phyloP scores from a whole-genome alignment of 2,888 invertebrate genomes.

The Nysson spinosus region DNA sequence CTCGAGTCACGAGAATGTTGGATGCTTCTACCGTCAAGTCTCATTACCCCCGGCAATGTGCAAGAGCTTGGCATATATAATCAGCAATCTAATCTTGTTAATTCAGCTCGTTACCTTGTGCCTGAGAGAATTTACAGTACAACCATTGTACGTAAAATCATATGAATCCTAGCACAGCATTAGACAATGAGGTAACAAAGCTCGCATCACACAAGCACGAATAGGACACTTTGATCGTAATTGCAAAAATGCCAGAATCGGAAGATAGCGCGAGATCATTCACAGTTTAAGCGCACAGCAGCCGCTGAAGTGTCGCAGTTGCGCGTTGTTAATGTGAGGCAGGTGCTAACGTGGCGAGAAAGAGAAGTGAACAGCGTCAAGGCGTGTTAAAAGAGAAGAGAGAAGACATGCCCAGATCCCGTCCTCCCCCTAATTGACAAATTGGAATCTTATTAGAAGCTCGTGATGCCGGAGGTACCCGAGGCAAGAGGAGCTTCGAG shows the following conservation, averaged over 20 bases:
- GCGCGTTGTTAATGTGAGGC: conserved; percentile 54
- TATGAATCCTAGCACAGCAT: too few relatives aligned
- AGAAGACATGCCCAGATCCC: conserved; percentile 65
- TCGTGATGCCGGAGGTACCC: conserved; percentile 59
- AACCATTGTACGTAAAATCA: too few relatives aligned
- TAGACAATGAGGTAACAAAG: too few relatives aligned
- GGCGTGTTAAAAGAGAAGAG: conserved; percentile 42
- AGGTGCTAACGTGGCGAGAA: conserved; percentile 52
- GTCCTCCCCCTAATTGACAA: conserved; percentile 83
- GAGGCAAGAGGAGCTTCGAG: conserved; percentile 46
- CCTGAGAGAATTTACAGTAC: too few relatives aligned
- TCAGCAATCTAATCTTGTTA: conserved; percentile 61
- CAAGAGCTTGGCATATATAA: conserved; percentile 64
- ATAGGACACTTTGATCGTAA: too few relatives aligned
- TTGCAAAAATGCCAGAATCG: too few relatives aligned
- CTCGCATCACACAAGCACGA: too few relatives aligned
- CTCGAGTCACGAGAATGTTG: conserved; percentile 57
- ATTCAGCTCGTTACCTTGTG: conserved; percentile 10
- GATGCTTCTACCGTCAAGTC: conserved; percentile 59
- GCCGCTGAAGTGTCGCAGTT: conserved; percentile 51
- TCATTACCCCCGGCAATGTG: conserved; percentile 68
- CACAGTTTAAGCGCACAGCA: conserved; percentile 42
- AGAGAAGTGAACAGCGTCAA: conserved; percentile 35
- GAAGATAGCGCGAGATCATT: conserved; percentile 40
- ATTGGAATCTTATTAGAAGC: conserved; percentile 84